These are phyloP conservation scores for Lithophane semibrunnea DNA, from an alignment of 2,888 invertebrate species.

Conservation along the genomic window DNA sequence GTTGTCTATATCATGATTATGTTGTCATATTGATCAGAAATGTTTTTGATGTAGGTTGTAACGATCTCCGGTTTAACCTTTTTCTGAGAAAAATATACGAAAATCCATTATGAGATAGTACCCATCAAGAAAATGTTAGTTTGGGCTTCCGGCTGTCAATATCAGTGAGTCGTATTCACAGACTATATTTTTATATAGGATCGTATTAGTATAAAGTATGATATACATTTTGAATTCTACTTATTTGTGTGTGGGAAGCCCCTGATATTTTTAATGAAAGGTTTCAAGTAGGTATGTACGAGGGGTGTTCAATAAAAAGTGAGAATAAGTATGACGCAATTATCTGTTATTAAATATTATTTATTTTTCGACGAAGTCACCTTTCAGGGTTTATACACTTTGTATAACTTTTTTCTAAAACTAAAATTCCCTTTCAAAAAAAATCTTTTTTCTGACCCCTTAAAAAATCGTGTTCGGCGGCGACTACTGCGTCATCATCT, in stretches of 20 bases:
- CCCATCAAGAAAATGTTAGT: constrained; percentile 15
- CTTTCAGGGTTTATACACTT: no score
- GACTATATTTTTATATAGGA: not conserved
- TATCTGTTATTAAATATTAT: no score
- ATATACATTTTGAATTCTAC: not conserved
- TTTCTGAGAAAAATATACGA: constrained; percentile 16
- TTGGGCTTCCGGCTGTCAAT: constrained; percentile 18
- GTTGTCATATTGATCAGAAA: constrained; percentile 6
- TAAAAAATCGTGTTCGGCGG: no score
- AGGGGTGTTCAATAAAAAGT: no score
- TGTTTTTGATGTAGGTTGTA: constrained; percentile 32
- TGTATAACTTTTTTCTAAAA: no score
- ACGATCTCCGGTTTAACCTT: constrained; percentile 18
- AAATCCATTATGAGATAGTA: constrained; percentile 16
- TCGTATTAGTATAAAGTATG: not conserved
- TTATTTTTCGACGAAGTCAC: no score
- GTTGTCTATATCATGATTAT: not conserved
- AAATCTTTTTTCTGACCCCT: no score
- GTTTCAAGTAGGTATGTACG: not conserved
- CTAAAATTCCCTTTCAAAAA: no score
- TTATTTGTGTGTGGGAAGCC: not conserved
- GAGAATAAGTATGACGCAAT: no score
- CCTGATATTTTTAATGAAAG: not conserved
- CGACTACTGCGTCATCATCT: no score
- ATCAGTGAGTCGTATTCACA: constrained; percentile 13